Conservation (phyloP, 2,797 vertebrate species). For the Trachurus trachurus region DNA sequence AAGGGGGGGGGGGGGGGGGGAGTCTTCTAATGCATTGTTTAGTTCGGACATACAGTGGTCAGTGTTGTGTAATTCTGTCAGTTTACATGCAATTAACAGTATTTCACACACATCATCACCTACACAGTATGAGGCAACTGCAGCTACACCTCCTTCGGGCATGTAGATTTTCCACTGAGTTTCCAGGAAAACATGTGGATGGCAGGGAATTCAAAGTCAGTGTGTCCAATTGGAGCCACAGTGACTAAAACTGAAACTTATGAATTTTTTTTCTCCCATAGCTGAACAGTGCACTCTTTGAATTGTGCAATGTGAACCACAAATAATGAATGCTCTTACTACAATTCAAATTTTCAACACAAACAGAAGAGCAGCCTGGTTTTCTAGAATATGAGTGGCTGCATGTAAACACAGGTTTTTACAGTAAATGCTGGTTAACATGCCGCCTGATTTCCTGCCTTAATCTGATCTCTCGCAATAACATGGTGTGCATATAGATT, state of each 20-base stretch:
- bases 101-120: too few species aligned
- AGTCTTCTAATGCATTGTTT: neutral
- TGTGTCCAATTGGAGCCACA: neutral
- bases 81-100: neutral
- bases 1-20: neutral
- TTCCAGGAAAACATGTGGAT: neutral
- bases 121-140: neutral
- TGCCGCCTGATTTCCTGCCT: neutral
- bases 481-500: neutral
- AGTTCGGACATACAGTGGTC: neutral
- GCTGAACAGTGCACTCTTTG: slow-evolving; percentile 8
- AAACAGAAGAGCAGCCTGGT: neutral
- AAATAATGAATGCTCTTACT: neutral
- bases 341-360: neutral
- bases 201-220: neutral
- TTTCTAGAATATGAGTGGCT: neutral
- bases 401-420: neutral
- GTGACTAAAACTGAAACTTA: slow-evolving; percentile 52
- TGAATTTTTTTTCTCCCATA: neutral
- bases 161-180: neutral
- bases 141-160: neutral
- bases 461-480: neutral
- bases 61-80: neutral
- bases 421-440: neutral
- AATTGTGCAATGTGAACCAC: neutral